Conservation (phyloP, 2,888 invertebrate genomes). For the Tuberolachnus salignus region DNA sequence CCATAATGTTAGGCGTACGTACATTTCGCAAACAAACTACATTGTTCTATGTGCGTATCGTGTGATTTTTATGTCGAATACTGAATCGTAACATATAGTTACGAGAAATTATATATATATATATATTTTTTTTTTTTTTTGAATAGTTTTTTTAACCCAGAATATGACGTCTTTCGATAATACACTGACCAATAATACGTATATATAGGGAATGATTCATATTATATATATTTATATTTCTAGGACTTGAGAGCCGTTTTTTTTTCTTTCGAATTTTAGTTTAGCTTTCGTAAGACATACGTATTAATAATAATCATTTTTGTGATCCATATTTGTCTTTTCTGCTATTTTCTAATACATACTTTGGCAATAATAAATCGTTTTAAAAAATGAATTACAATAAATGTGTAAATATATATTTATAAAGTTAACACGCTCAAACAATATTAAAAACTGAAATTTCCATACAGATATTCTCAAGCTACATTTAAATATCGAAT, state of each 20-base stretch:
- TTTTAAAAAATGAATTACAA: no score
- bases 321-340: neutral
- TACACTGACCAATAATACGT: neutral
- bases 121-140: neutral
- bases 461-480: neutral
- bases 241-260: neutral
- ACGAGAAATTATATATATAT: neutral
- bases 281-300: neutral
- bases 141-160: neutral
- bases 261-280: constrained; percentile 1
- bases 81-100: neutral
- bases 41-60: no score
- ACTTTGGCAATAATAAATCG: neutral
- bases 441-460: neutral
- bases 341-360: constrained; percentile 18
- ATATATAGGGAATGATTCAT: neutral
- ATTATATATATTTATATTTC: neutral
- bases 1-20: neutral
- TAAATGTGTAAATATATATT: no score
- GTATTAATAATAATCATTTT: neutral
- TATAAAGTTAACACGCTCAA: neutral
- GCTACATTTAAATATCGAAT: neutral
- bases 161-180: neutral
- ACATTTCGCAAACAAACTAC: neutral
- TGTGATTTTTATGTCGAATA: neutral